A percentile compares a stretch with the other conserved stretches of the same genome.
Evolutionary conservation across 2,113 vertebrate genomes (phyloP).

Genomic region (Laticauda laticaudata): DNA sequence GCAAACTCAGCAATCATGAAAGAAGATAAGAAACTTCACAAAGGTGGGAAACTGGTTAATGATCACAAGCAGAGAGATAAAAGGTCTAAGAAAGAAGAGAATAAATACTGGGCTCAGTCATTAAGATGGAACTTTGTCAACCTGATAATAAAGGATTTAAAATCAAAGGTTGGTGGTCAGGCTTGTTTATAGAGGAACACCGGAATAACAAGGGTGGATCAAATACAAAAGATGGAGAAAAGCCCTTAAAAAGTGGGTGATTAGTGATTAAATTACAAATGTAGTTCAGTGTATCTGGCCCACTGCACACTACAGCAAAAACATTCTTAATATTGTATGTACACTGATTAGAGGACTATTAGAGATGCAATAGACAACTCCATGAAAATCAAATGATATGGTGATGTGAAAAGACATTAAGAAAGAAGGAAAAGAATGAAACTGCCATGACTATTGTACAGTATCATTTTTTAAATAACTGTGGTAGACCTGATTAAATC

Average conservation of each 20-base stretch:
- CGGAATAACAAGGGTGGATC: neutral
- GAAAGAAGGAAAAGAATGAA: neutral
- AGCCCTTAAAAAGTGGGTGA: neutral
- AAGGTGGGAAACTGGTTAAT: neutral
- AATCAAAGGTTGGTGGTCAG: neutral
- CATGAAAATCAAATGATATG: neutral
- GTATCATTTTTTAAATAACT: neutral
- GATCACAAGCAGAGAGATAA: neutral
- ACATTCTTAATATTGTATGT: neutral
- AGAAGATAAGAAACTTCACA: neutral
- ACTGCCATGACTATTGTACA: neutral
- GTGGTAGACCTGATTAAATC: neutral
- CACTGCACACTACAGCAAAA: neutral
- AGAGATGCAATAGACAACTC: neutral
- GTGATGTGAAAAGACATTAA: neutral
- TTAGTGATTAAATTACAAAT: neutral
- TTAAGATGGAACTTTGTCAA: neutral
- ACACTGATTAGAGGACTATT: neutral
- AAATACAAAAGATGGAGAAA: neutral
- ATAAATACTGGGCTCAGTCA: neutral
- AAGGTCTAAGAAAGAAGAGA: neutral
- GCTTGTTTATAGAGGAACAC: neutral
- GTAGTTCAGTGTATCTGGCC: neutral
- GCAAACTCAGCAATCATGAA: neutral
- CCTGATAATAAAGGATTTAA: neutral